Percentiles rank a stretch among this genome's conserved stretches.
Conservation (phyloP, 2,113 vertebrate genomes). For the Emydocephalus ijimae region DNA sequence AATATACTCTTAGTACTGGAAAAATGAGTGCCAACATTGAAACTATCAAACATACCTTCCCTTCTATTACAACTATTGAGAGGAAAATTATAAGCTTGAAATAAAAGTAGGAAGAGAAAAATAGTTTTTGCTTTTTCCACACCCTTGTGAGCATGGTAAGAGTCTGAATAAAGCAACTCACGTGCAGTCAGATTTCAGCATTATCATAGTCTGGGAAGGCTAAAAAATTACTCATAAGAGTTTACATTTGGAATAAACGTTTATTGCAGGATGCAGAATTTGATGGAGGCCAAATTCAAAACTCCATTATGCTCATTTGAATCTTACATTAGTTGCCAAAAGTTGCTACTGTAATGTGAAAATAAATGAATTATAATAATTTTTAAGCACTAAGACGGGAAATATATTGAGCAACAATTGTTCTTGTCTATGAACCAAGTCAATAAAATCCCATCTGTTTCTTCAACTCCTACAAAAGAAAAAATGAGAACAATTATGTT, state of each 20-base stretch:
- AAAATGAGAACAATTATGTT: conserved; percentile 11
- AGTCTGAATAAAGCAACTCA: neutral
- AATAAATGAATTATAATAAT: neutral
- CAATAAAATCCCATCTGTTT: conserved; percentile 27
- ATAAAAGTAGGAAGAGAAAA: neutral
- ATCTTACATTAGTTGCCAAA: neutral
- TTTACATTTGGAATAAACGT: neutral
- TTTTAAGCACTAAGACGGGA: fast-evolving
- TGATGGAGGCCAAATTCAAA: neutral
- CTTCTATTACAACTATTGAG: neutral
- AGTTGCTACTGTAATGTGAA: neutral
- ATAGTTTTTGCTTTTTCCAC: neutral
- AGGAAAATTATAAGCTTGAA: neutral
- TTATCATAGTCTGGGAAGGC: neutral
- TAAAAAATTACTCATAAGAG: neutral
- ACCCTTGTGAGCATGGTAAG: neutral
- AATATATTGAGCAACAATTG: neutral
- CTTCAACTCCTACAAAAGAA: conserved; percentile 11
- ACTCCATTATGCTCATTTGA: neutral
- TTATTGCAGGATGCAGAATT: neutral
- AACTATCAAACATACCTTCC: neutral
- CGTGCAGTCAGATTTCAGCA: neutral
- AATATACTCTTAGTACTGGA: neutral
- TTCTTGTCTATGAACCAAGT: conserved; percentile 15
- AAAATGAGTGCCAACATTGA: neutral